Evolutionary conservation across 2,888 invertebrate species (phyloP).

Genomic region (Ormyrus thymus): DNA sequence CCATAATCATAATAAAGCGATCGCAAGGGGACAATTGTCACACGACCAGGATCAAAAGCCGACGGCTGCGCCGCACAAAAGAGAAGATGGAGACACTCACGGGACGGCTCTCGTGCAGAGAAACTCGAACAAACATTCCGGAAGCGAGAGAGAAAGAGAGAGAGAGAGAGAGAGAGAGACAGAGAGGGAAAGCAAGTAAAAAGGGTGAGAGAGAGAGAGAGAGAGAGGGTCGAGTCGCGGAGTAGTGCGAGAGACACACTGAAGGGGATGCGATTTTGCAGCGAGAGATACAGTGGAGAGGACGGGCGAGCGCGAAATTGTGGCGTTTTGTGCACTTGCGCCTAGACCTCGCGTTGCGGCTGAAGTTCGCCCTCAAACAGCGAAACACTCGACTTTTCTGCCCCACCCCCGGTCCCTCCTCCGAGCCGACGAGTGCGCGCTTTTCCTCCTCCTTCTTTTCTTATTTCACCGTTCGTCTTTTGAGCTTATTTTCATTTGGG

Average conservation of each 20-base stretch:
- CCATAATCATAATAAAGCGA: constrained; percentile 41
- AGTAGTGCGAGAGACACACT: too few relatives aligned
- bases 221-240: too few relatives aligned
- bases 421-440: too few relatives aligned
- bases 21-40: constrained; percentile 16
- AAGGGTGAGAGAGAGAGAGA: too few relatives aligned
- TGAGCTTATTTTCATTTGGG: too few relatives aligned
- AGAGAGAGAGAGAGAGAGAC: neutral
- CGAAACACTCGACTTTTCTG: neutral
- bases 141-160: constrained; percentile 15
- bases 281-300: too few relatives aligned
- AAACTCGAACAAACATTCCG: constrained; percentile 36
- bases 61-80: neutral
- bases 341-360: neutral
- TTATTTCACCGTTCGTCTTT: too few relatives aligned
- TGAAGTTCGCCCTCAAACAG: neutral
- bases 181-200: neutral
- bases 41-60: constrained; percentile 38
- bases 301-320: constrained; percentile 10
- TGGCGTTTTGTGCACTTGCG: constrained; percentile 17
- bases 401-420: too few relatives aligned
- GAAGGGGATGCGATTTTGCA: too few relatives aligned
- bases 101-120: neutral
- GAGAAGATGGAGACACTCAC: neutral
- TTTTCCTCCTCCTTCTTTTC: too few relatives aligned